Evolutionary conservation across 2,113 vertebrate species (phyloP).

Genomic region (Mesocricetus auratus): DNA sequence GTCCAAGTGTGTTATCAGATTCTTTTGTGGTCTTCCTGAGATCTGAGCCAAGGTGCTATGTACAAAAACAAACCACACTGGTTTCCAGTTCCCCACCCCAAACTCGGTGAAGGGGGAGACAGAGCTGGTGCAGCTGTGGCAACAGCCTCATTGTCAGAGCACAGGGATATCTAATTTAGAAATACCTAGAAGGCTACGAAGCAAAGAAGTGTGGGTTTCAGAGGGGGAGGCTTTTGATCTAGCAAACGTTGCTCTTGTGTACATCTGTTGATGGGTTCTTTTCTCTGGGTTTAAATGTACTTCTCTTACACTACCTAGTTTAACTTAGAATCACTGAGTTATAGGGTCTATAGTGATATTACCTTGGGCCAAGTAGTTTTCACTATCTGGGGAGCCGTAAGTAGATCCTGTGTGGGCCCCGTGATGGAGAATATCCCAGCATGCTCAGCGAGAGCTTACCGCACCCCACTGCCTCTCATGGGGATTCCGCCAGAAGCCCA

Average conservation of each 20-base stretch:
- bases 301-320: slow-evolving; percentile 2
- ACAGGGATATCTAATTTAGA: slow-evolving; percentile 79
- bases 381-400: not conserved
- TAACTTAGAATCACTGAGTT: slow-evolving; percentile 19
- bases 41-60: slow-evolving; percentile 82
- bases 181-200: slow-evolving; percentile 54
- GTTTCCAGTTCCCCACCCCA: slow-evolving; percentile 73
- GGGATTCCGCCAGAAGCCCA: slow-evolving; percentile 77
- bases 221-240: slow-evolving; percentile 34
- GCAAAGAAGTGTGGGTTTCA: slow-evolving; percentile 80
- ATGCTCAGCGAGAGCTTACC: slow-evolving; percentile 75
- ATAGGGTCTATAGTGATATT: not conserved
- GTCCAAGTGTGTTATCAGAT: slow-evolving; percentile 81
- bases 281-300: not conserved
- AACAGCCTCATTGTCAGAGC: slow-evolving; percentile 85
- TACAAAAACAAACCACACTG: slow-evolving; percentile 86
- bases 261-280: not conserved
- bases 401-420: not conserved
- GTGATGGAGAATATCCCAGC: slow-evolving; percentile 78
- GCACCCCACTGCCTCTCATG: slow-evolving; percentile 68
- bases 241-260: not conserved
- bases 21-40: slow-evolving; percentile 83
- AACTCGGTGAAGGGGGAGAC: slow-evolving; percentile 81
- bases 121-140: slow-evolving; percentile 84
- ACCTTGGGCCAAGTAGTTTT: slow-evolving; percentile 1